Evolutionary conservation across 2,888 invertebrate genomes (phyloP).

Genomic region (Calameuta idolon): DNA sequence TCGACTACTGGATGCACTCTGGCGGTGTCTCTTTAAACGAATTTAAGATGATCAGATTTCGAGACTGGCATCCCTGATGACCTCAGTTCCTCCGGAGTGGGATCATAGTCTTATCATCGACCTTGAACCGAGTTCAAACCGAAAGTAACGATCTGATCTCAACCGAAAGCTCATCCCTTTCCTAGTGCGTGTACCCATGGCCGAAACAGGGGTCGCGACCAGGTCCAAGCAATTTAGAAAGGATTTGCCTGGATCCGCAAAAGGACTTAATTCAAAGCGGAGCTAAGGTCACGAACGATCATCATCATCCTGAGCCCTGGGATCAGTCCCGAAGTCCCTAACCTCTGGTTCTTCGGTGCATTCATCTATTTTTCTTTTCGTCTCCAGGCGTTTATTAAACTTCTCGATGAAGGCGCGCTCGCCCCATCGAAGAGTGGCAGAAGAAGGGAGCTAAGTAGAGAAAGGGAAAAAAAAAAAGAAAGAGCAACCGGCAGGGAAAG

Average conservation of each 20-base stretch:
- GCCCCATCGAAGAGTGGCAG: background rate
- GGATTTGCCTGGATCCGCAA: background rate
- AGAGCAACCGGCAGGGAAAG: background rate
- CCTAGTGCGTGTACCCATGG: background rate
- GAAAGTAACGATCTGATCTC: background rate
- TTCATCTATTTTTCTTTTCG: background rate
- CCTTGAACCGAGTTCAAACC: background rate
- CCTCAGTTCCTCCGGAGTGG: background rate
- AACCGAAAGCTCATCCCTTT: background rate
- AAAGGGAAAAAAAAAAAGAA: background rate
- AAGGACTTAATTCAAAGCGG: background rate
- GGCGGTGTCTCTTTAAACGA: background rate
- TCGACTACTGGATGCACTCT: background rate
- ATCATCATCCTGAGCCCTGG: background rate
- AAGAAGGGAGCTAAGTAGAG: background rate
- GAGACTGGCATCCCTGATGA: background rate
- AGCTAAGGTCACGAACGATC: background rate
- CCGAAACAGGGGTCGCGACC: background rate
- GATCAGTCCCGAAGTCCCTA: background rate
- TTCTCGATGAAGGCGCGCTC: slow-evolving; percentile 16
- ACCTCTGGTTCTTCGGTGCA: background rate
- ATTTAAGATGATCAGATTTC: background rate
- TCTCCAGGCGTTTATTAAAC: slow-evolving; percentile 24
- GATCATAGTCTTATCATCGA: background rate
- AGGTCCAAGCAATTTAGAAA: background rate